phyloP scores from a whole-genome alignment of 2,888 invertebrate species.

The Strigamia crassipes region DNA sequence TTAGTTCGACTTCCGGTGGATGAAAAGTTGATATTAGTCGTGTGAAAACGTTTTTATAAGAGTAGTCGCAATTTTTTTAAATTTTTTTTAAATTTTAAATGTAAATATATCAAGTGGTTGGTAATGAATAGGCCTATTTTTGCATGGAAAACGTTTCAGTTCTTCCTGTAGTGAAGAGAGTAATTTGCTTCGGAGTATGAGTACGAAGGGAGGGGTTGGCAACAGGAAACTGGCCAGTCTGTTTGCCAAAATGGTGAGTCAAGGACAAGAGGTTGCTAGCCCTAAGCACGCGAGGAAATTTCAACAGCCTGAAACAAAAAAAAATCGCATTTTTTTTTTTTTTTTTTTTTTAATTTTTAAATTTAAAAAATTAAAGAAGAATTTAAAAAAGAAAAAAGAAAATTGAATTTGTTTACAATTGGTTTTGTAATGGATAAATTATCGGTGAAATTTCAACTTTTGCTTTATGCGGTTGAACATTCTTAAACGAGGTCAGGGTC shows the following conservation, averaged over 20 bases:
- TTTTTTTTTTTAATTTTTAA: background rate
- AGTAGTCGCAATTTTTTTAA: background rate
- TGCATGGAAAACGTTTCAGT: background rate
- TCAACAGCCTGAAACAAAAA: background rate
- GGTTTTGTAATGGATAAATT: background rate
- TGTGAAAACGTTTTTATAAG: too few relatives aligned
- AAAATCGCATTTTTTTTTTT: background rate
- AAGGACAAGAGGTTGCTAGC: conserved; percentile 19
- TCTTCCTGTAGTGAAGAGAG: background rate
- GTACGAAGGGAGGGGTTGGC: background rate
- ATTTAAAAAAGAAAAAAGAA: background rate
- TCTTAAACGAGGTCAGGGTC: background rate
- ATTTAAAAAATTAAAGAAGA: too few relatives aligned
- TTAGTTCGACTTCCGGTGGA: background rate
- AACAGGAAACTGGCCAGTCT: conserved; percentile 15
- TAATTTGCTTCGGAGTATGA: background rate
- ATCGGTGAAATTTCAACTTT: too few relatives aligned
- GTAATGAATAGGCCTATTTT: background rate
- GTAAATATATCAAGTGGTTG: background rate
- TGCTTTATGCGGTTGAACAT: too few relatives aligned
- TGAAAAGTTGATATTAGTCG: too few relatives aligned
- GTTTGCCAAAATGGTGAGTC: conserved; percentile 1
- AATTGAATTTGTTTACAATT: background rate
- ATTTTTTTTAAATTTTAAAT: too few relatives aligned
- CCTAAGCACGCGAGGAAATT: background rate